Conservation (phyloP, 2,888 invertebrate genomes). For the Cephus pygmeus region DNA sequence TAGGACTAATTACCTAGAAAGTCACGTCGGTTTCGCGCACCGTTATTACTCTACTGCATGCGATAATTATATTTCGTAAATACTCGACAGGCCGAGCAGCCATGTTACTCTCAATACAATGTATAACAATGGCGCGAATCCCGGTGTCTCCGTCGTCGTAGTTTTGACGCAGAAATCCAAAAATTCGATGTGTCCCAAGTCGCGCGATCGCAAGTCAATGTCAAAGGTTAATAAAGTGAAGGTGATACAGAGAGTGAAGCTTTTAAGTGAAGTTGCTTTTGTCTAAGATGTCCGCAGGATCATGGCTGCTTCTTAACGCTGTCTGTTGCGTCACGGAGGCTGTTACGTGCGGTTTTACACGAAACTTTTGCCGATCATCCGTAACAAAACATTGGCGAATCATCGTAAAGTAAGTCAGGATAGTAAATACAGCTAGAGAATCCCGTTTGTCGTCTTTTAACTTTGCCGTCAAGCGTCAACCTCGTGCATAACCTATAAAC, state of each 20-base stretch:
- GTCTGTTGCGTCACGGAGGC: not conserved
- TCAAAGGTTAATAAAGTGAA: not conserved
- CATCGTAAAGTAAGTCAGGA: not conserved
- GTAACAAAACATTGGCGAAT: not conserved
- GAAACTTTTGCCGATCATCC: not conserved
- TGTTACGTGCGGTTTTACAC: conserved; percentile 1
- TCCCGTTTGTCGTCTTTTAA: not conserved
- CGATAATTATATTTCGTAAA: not conserved
- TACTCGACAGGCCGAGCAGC: not conserved
- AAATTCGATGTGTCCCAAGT: not conserved
- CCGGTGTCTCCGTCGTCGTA: not conserved
- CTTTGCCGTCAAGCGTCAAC: not conserved
- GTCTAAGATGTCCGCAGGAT: conserved; percentile 3
- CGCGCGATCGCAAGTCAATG: not conserved
- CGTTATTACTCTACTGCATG: not conserved
- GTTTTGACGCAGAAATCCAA: not conserved
- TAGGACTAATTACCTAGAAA: not conserved
- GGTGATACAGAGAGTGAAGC: not conserved
- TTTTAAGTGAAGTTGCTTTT: not conserved
- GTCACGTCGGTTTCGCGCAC: not conserved
- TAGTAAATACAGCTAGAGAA: not conserved
- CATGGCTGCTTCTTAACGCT: conserved; percentile 1
- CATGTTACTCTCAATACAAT: not conserved
- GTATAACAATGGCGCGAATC: not conserved
- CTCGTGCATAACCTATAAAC: not conserved